Evolutionary conservation across 35 echinoderm and acorn worm genomes (phyloP).

Genomic region (Diadema setosum): DNA sequence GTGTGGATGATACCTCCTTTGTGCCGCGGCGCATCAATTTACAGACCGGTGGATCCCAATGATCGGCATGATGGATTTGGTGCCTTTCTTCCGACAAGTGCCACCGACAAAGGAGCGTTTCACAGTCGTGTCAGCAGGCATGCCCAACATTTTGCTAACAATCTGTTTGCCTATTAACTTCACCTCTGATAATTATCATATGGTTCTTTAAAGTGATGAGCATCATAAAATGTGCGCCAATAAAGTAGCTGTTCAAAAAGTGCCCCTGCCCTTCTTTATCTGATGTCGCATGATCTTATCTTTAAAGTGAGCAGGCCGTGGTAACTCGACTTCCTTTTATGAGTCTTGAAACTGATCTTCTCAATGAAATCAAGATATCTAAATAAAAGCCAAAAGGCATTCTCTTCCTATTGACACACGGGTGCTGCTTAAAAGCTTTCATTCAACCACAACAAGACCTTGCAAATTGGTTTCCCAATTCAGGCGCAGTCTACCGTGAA

Average conservation of each 20-base stretch:
- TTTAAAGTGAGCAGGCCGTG: constrained; percentile 7
- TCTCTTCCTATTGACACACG: not conserved
- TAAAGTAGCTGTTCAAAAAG: not conserved
- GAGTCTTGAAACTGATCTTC: not conserved
- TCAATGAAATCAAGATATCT: not conserved
- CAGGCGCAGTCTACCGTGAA: not conserved
- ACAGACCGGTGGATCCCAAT: not conserved
- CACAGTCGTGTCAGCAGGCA: not conserved
- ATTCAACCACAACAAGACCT: not conserved
- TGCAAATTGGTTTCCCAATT: constrained; percentile 13
- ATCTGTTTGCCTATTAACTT: not conserved
- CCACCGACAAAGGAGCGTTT: not conserved
- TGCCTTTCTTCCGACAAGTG: not conserved
- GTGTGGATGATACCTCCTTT: not conserved
- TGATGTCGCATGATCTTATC: constrained; percentile 22
- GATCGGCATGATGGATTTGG: not conserved
- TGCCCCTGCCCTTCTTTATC: not conserved
- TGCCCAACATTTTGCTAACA: not conserved
- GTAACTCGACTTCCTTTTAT: not conserved
- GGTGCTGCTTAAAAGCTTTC: not conserved
- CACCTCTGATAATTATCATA: constrained; percentile 1
- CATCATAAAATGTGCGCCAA: not conserved
- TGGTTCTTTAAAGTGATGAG: not conserved
- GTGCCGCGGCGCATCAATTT: not conserved
- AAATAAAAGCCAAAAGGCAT: not conserved